Evolutionary conservation across 2,888 invertebrate species (phyloP).

Genomic region (Nudaria mundana): DNA sequence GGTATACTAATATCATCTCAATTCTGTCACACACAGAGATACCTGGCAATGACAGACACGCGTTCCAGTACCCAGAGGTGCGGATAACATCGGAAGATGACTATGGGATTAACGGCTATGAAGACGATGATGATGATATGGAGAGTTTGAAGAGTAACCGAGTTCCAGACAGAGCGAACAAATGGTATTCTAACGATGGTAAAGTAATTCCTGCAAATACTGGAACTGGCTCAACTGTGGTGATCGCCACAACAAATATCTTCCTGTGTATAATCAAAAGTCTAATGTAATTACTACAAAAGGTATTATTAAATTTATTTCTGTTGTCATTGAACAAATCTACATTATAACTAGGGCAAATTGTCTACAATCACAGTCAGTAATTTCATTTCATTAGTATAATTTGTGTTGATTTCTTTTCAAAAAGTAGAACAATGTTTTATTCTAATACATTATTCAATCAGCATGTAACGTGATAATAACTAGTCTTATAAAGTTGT

Average conservation of each 20-base stretch:
- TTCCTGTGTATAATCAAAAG: conserved; percentile 40
- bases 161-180: conserved; percentile 74
- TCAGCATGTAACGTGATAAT: conserved; percentile 78
- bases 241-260: conserved; percentile 38
- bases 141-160: conserved; percentile 66
- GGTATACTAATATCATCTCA: too few species aligned
- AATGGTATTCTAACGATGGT: conserved; percentile 75
- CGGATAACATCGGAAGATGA: conserved; percentile 66
- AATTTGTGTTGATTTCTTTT: conserved; percentile 28
- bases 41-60: conserved; percentile 72
- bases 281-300: conserved; percentile 33
- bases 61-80: conserved; percentile 68
- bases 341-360: conserved; percentile 25
- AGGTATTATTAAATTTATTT: conserved; percentile 16
- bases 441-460: conserved; percentile 35
- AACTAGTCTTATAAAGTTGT: conserved; percentile 72
- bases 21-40: conserved; percentile 62
- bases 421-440: conserved; percentile 14
- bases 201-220: conserved; percentile 51
- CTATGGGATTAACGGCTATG: conserved; percentile 66
- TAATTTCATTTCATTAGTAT: conserved; percentile 32
- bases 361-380: conserved; percentile 29
- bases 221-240: conserved; percentile 37
- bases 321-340: conserved; percentile 18
- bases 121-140: conserved; percentile 55